Conservation (phyloP, 2,113 vertebrate species). For the Prochilodus magdalenae region DNA sequence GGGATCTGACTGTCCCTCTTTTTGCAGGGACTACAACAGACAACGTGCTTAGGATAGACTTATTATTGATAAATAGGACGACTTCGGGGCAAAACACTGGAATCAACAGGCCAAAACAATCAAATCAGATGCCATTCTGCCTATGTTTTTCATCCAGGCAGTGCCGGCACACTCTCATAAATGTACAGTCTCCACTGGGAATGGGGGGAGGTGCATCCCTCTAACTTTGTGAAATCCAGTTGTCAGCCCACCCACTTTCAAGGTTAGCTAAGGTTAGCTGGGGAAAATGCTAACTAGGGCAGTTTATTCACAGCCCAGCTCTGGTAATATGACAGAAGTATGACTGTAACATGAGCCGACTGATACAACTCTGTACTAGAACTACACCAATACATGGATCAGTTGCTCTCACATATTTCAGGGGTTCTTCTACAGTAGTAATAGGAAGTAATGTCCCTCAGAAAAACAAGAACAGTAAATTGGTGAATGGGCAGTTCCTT, state of each 20-base stretch:
- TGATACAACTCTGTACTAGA: background rate
- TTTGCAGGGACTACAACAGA: background rate
- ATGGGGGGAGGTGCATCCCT: too few relatives aligned
- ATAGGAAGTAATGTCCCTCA: too few relatives aligned
- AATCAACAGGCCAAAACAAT: conserved; percentile 15
- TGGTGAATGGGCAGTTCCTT: too few relatives aligned
- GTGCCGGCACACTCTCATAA: background rate
- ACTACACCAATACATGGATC: background rate
- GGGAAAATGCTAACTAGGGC: background rate
- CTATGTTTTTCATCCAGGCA: background rate
- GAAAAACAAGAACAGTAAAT: too few relatives aligned
- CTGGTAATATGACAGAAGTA: background rate
- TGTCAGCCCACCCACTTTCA: background rate
- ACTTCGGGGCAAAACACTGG: conserved; percentile 8
- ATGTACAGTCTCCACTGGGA: background rate
- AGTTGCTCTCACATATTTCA: too few relatives aligned
- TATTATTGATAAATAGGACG: background rate
- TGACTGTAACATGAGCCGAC: background rate
- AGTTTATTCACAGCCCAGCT: background rate
- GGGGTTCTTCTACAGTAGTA: background rate
- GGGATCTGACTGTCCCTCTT: background rate
- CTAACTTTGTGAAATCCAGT: background rate
- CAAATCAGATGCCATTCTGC: background rate
- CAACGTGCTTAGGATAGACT: background rate
- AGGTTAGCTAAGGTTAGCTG: background rate